Evolutionary conservation across 2,113 vertebrate genomes (phyloP), one percentile per base, ranked within the genome.

Genomic region (Lasiurus cinereus): DNA sequence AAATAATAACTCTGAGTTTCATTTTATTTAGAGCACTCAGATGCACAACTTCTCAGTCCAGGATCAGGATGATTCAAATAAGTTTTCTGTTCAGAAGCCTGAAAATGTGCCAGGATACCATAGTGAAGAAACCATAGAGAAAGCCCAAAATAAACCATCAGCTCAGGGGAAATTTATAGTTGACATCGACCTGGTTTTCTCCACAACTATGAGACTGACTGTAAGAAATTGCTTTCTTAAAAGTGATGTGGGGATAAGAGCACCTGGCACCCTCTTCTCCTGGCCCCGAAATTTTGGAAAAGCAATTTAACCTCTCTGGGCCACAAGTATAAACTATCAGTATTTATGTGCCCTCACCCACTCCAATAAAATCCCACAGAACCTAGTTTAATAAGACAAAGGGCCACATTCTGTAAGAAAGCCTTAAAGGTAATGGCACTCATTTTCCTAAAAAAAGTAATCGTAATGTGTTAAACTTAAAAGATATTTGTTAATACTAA

Each of bases 11-110:
- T 73, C 33, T 62, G 22, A 56, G 18, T 52, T 93, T 62, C 50
- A 54, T 73, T 87, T 88, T 67, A 59, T 52, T 92, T 91, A 48
- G 12, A 95, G n/a, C n/a, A 91, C 31, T 89, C 2, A 86, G 48
- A 90, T 4, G 86, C 5, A 0, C 15, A 80, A 64, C 50, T 73
- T 78, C 50, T 89, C 31, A 59, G 24, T 4, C 50, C 12, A 70
- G 31, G 10, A 93, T 66, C 43, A 8, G 15, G 14, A 43, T 52
- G n/a, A 83, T 46, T 88, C 43, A 43, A 10, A 10, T 50, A 14
- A 70, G 2, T 48, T 36, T 64, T 91, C 69, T 43, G 67, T 91
- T 90, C 29, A 59, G 56, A 91, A 87, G 52, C 33, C 64, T 93
- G 29, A 77, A 87, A 67, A 74, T 16, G 14, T 91, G 48, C 46